A percentile compares a stretch with the other conserved stretches of the same genome.
Evolutionary conservation across 2,888 invertebrate species (phyloP).

Genomic region (Papilio protenor): DNA sequence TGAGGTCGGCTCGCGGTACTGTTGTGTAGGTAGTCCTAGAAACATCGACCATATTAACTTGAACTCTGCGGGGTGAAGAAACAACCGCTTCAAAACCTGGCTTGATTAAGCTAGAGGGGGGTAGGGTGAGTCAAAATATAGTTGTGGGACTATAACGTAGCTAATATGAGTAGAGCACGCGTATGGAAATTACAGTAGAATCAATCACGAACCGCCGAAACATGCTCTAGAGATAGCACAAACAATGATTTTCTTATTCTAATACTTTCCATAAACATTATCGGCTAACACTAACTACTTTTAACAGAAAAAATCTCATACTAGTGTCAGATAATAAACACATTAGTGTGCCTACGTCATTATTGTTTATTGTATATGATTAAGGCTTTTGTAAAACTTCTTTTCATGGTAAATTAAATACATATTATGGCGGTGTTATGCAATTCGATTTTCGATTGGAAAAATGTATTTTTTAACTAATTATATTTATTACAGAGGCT

Average conservation of each 20-base stretch:
- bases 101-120: conserved; percentile 45
- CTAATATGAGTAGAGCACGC: conserved; percentile 81
- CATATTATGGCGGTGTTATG: neutral
- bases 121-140: conserved; percentile 52
- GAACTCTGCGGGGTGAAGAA: conserved; percentile 61
- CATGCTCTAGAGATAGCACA: conserved; percentile 73
- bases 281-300: conserved; percentile 52
- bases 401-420: neutral
- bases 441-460: no score
- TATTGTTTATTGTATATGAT: no score
- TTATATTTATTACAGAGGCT: no score
- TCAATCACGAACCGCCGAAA: conserved; percentile 81
- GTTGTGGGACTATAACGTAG: conserved; percentile 75
- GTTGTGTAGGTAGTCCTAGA: conserved; percentile 74
- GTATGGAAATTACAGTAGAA: conserved; percentile 83
- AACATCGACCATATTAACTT: conserved; percentile 62
- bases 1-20: conserved; percentile 75
- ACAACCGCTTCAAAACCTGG: conserved; percentile 51
- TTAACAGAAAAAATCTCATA: neutral
- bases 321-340: neutral
- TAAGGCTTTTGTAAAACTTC: neutral
- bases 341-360: no score
- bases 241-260: conserved; percentile 71
- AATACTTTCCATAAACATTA: conserved; percentile 69
- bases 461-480: no score